Percentiles rank a stretch among this genome's conserved stretches.
These are phyloP conservation scores for Thysanoteuthis rhombus DNA, from an alignment of 2,888 invertebrate genomes.

Conservation along the genomic window DNA sequence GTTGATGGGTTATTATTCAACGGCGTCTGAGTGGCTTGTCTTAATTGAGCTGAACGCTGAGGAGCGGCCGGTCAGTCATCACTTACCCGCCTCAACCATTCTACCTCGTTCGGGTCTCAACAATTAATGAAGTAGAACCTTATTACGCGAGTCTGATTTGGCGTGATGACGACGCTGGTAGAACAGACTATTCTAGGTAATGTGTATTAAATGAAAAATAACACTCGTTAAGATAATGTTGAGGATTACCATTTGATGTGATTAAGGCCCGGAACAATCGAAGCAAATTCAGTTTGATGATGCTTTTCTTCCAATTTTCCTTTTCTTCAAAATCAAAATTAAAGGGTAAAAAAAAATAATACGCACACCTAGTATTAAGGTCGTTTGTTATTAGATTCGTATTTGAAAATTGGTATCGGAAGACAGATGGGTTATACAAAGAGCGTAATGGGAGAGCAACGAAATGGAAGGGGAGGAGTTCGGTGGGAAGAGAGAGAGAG, in stretches of 20 bases:
- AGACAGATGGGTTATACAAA: too few relatives aligned
- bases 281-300: background rate
- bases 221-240: background rate
- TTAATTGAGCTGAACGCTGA: background rate
- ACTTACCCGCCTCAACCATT: background rate
- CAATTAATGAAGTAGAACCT: conserved; percentile 12
- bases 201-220: background rate
- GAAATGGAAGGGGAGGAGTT: background rate
- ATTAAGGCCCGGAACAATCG: background rate
- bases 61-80: background rate
- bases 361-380: background rate
- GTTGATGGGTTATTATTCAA: conserved; percentile 12
- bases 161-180: background rate
- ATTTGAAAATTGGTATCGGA: too few relatives aligned
- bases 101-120: background rate
- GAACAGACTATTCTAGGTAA: background rate
- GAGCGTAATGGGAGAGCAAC: background rate
- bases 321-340: background rate
- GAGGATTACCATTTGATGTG: background rate
- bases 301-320: background rate
- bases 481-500: too few relatives aligned
- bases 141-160: background rate
- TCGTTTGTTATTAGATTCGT: background rate
- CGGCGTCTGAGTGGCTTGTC: conserved; percentile 12
- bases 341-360: background rate